Base-by-base conservation (phyloP, 2,113 vertebrate species). In the Dendropsophus ebraccatus region DNA sequence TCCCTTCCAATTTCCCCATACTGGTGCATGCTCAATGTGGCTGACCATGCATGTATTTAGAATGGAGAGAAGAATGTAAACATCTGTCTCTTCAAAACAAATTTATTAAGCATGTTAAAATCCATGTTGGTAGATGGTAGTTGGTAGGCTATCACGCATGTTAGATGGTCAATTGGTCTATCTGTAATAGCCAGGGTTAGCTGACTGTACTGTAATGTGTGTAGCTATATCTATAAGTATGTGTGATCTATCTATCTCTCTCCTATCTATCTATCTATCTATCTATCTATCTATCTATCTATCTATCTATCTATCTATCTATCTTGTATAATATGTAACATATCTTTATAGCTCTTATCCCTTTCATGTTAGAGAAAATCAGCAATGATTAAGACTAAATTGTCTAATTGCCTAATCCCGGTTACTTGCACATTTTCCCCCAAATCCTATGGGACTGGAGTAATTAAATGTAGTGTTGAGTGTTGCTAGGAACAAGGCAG, bases 401-500 rank as follows among this genome's bases (percentile, higher is more conserved):
- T 60, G 32, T 35, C 76, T 79, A 60, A 79, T 56, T 80, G 54
- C 21, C 37, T 80, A 45, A 80, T 80, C 21, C 35, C 19, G 14
- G 16, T 62, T 45, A 80, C 77, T 60, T 80, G 77, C 54, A 45
- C 37, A 45, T 60, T 80, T 37, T 41, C 16, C 12, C 52, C 13
- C 50, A 78, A 80, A 41, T 60, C 77, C 77, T 54, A 45, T 80
- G 77, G 60, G 77, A 23, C 32, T 60, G n/a, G 56, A 80, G 77
- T 80, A 80, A 60, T 80, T 80, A 80, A 80, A 80, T 80, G 77
- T 80, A n/a, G 52, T 80, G 77, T 56, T 58, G 54, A 37, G 54
- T n/a, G 77, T 80, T 80, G 77, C 77, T 80, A 80, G 77, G 77
- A 62, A 45, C 77, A 80, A 45, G 77, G 77, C 54, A 80, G 37